Base-by-base conservation (phyloP, 2,888 invertebrate species). In the Tethea ocularis region DNA sequence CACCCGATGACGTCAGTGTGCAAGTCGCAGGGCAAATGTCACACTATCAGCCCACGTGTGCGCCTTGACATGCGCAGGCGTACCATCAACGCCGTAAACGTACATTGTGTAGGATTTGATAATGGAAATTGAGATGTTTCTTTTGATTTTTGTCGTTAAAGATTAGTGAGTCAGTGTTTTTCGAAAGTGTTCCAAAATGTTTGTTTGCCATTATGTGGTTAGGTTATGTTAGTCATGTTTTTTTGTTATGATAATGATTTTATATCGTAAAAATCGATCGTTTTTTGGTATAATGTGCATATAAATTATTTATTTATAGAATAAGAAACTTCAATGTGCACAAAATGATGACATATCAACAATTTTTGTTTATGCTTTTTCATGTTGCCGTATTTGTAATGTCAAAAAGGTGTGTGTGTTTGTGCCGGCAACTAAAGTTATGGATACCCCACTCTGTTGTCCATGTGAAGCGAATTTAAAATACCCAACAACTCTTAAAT, bases 1-100 rank as follows among this genome's bases (percentile, higher is more conserved):
- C 83, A 84, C 65, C 52, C 17, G 69, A 61, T 89, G 87, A 88
- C 87, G 87, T 88, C 88, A 89, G 56, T 64, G 58, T 74, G 84
- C 83, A 83, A n/a, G 80, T 76, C 72, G 63, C 74, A 75, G 90
- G 87, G 81, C 88, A 89, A 90, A 89, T 87, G 88, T 89, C 89
- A 84, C 67, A 82, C 82, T 76, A 75, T 82, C 86, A 57, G 74
- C 89, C 90, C 90, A 90, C 90, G 86, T 85, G 86, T 76, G 60
- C 29, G 68, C 70, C 71, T 71, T 71, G 77, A 77, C 77, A 75
- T 68, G 76, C 65, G 75, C 71, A 64, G 62, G 68, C 74, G 68
- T 71, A 75, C 66, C 59, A 59, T 64, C 58, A 55, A 60, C 64
- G 61, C 86, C 85, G 61, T 81, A 81, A 77, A 80, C 63, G 79